Conservation (phyloP, 2,113 vertebrate species). For the Daphoenositta chrysoptera region DNA sequence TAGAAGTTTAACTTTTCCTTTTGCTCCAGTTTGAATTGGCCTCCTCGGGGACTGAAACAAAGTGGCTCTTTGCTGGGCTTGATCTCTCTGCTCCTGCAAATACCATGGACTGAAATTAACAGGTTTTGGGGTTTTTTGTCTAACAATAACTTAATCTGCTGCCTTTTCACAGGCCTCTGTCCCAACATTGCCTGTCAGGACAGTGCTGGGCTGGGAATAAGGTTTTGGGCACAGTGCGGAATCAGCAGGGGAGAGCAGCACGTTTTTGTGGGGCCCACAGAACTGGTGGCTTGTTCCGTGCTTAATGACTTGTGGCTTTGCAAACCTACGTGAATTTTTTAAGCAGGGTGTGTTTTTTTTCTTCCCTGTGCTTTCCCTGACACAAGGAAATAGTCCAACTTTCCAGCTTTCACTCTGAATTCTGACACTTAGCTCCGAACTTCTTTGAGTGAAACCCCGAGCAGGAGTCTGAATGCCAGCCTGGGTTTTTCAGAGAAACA, state of each 20-base stretch:
- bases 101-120: background rate
- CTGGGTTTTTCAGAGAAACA: conserved; percentile 43
- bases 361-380: background rate
- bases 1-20: conserved; percentile 21
- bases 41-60: background rate
- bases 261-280: conserved; percentile 6
- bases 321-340: background rate
- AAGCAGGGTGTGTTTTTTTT: background rate
- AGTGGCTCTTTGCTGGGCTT: conserved; percentile 28
- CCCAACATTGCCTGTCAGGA: background rate
- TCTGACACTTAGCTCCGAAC: conserved; percentile 26
- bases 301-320: conserved; percentile 40
- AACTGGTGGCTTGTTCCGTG: conserved; percentile 3
- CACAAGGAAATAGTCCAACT: conserved; percentile 43
- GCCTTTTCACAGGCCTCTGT: background rate
- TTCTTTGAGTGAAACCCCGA: conserved; percentile 13
- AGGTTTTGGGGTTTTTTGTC: background rate
- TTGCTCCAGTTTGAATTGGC: conserved; percentile 5
- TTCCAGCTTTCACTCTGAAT: conserved; percentile 32
- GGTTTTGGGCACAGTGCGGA: background rate
- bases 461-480: conserved; percentile 34
- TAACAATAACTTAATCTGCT: background rate
- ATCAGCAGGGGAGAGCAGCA: conserved; percentile 8
- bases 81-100: background rate
- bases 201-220: background rate